phyloP scores from a whole-genome alignment of 2,113 vertebrate species.

The Lutjanus erythropterus region DNA sequence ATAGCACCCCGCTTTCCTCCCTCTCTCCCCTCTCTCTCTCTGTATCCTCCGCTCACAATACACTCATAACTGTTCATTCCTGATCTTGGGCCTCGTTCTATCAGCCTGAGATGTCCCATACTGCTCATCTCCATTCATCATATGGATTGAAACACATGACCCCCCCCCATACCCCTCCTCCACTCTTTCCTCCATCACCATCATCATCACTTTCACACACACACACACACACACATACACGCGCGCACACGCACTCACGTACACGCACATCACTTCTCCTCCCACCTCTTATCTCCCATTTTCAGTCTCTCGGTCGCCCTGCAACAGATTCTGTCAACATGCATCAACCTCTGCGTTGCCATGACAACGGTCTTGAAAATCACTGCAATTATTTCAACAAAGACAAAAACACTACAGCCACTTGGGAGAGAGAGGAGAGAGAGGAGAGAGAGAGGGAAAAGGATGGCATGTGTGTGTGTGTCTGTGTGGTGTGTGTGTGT shows the following conservation, averaged over 20 bases:
- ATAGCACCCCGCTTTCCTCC: constrained; percentile 79
- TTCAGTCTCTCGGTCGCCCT: constrained; percentile 76
- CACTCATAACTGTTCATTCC: constrained; percentile 74
- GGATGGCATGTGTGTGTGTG: neutral
- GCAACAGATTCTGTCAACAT: constrained; percentile 83
- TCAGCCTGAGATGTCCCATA: constrained; percentile 65
- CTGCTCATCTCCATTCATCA: constrained; percentile 70
- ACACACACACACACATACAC: neutral
- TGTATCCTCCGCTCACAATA: constrained; percentile 45
- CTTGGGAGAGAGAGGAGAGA: constrained; percentile 30
- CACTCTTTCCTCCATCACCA: neutral
- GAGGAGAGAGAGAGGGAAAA: constrained; percentile 26
- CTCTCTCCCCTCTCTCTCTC: constrained; percentile 33
- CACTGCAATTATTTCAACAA: constrained; percentile 84
- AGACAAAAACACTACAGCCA: constrained; percentile 71
- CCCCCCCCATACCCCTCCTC: neutral
- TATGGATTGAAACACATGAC: constrained; percentile 57
- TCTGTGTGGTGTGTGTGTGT: constrained; percentile 20
- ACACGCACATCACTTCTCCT: constrained; percentile 50
- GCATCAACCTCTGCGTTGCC: constrained; percentile 81
- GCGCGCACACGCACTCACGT: neutral
- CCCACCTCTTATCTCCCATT: constrained; percentile 79
- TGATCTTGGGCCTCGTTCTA: constrained; percentile 65
- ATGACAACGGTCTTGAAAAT: constrained; percentile 82
- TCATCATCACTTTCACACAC: constrained; percentile 9